A percentile compares a stretch with the other conserved stretches of the same genome.
Conservation (phyloP, 2,888 invertebrate genomes). For the Celastrina argiolus region DNA sequence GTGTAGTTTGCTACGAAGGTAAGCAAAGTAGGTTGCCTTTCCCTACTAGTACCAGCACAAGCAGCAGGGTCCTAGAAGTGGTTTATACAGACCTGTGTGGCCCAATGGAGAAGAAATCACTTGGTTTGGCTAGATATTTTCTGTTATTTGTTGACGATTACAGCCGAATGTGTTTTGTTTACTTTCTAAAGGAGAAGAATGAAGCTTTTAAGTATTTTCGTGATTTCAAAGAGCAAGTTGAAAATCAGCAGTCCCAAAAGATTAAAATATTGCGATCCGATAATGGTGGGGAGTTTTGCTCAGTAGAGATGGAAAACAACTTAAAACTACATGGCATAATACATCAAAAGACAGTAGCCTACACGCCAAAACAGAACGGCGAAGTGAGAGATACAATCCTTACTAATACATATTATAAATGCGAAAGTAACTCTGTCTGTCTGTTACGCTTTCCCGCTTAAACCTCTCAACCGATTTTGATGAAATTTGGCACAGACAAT, state of each 20-base stretch:
- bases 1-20: slow-evolving; percentile 7
- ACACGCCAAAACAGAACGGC: too few species aligned
- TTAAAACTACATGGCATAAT: background rate
- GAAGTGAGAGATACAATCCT: too few species aligned
- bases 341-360: too few species aligned
- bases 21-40: slow-evolving; percentile 7
- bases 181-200: slow-evolving; percentile 23
- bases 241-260: background rate
- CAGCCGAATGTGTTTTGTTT: slow-evolving; percentile 27
- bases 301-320: background rate
- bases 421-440: too few species aligned
- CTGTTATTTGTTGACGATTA: slow-evolving; percentile 31
- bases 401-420: too few species aligned
- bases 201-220: background rate
- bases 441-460: too few species aligned
- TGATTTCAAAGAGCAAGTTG: background rate
- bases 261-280: background rate
- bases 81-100: slow-evolving; percentile 13
- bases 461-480: too few species aligned
- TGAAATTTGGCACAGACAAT: too few species aligned
- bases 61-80: background rate
- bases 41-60: background rate
- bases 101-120: background rate
- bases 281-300: background rate
- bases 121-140: slow-evolving; percentile 19